These are phyloP conservation scores for Sapayoa aenigma DNA, from an alignment of 2,113 vertebrate species.

Conservation along the genomic window DNA sequence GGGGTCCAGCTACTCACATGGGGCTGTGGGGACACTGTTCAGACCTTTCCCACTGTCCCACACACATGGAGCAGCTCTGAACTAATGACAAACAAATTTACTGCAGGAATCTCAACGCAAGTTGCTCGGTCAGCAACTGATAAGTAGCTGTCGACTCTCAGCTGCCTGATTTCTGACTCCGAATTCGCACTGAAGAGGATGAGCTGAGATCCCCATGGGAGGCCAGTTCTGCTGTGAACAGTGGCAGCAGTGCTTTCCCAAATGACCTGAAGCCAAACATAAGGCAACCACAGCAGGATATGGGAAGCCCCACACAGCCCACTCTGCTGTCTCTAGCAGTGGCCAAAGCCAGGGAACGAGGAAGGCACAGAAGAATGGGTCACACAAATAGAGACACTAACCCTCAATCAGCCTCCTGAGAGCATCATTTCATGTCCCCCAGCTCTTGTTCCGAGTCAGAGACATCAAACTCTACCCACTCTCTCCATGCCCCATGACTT, in stretches of 20 bases:
- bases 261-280: neutral
- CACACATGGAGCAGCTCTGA: fast-evolving
- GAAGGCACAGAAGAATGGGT: neutral
- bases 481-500: neutral
- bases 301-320: neutral
- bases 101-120: neutral
- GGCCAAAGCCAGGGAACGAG: neutral
- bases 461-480: too few relatives aligned
- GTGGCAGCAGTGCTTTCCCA: neutral
- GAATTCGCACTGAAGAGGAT: neutral
- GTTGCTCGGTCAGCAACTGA: neutral
- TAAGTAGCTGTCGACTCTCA: neutral
- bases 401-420: neutral
- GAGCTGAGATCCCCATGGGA: fast-evolving
- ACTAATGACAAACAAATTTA: neutral
- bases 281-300: neutral
- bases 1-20: fast-evolving
- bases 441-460: neutral
- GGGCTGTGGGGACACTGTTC: neutral
- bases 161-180: neutral
- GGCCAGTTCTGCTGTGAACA: neutral
- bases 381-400: neutral
- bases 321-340: neutral
- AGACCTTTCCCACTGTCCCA: neutral
- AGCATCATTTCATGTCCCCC: neutral